Conservation (phyloP, 2,888 invertebrate genomes). For the Lamproptera curius region DNA sequence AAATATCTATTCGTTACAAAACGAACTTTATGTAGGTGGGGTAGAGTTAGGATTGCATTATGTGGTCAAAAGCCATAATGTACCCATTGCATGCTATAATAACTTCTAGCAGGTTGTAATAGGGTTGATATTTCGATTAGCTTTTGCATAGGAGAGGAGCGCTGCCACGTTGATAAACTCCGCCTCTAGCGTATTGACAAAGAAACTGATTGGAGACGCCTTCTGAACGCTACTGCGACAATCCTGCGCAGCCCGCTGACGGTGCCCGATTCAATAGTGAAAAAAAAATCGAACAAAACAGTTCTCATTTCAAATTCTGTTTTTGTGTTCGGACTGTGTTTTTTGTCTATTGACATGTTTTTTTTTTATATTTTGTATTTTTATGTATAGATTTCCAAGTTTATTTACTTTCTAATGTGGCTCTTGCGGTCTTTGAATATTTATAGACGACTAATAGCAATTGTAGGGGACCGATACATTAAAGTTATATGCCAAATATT, state of each 20-base stretch:
- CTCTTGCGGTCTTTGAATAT: no score
- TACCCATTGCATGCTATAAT: slow-evolving; percentile 27
- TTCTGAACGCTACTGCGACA: slow-evolving; percentile 46
- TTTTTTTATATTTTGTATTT: no score
- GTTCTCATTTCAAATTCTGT: slow-evolving; percentile 13
- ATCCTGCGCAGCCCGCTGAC: slow-evolving; percentile 66
- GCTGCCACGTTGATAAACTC: slow-evolving; percentile 41
- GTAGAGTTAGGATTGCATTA: slow-evolving; percentile 40
- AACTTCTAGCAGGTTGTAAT: slow-evolving; percentile 26
- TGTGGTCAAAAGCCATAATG: slow-evolving; percentile 23
- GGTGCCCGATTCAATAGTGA: slow-evolving; percentile 34
- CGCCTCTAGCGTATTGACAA: slow-evolving; percentile 62
- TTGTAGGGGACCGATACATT: no score
- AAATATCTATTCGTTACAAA: slow-evolving; percentile 31
- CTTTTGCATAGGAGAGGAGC: slow-evolving; percentile 23
- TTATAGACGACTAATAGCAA: no score
- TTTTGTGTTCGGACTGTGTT: no score
- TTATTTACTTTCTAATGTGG: no score
- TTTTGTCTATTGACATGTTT: no score
- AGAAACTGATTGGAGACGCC: slow-evolving; percentile 63
- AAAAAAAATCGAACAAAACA: background rate
- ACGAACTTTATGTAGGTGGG: slow-evolving; percentile 32
- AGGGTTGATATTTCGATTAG: slow-evolving; percentile 33
- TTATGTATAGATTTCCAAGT: no score
- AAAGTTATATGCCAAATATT: no score